Evolutionary conservation across 2,113 vertebrate species (phyloP).

Genomic region (Himantopus leucocephalus): DNA sequence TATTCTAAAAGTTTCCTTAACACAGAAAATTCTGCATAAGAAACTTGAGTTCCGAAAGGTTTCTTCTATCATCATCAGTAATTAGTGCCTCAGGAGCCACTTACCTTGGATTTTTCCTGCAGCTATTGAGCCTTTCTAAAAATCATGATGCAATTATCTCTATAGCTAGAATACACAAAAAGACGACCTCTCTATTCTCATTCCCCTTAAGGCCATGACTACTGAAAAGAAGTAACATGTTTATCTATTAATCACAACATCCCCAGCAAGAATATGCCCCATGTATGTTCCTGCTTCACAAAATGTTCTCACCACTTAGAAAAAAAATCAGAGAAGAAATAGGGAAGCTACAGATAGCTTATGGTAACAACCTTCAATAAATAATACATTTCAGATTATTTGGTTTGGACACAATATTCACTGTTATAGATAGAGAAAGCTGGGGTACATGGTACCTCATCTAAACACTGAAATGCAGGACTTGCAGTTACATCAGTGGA

Average conservation of each 20-base stretch:
- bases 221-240: background rate
- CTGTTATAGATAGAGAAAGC: background rate
- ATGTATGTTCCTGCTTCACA: background rate
- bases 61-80: background rate
- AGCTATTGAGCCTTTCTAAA: background rate
- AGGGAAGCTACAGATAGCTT: background rate
- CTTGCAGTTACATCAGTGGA: slow-evolving; percentile 58
- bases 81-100: background rate
- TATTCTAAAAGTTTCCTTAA: background rate
- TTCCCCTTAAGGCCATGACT: background rate
- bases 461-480: slow-evolving; percentile 80
- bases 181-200: background rate
- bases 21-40: background rate
- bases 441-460: slow-evolving; percentile 78
- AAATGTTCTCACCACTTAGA: background rate
- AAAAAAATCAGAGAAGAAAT: background rate
- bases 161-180: background rate
- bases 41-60: background rate
- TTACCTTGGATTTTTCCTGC: background rate
- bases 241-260: background rate
- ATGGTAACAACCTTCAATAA: background rate
- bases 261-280: background rate
- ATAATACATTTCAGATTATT: background rate
- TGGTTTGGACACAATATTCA: background rate
- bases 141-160: background rate